Evolutionary conservation across 1,140 invertebrate species (phyloP).

Genomic region (Eupristina koningsbergeri): DNA sequence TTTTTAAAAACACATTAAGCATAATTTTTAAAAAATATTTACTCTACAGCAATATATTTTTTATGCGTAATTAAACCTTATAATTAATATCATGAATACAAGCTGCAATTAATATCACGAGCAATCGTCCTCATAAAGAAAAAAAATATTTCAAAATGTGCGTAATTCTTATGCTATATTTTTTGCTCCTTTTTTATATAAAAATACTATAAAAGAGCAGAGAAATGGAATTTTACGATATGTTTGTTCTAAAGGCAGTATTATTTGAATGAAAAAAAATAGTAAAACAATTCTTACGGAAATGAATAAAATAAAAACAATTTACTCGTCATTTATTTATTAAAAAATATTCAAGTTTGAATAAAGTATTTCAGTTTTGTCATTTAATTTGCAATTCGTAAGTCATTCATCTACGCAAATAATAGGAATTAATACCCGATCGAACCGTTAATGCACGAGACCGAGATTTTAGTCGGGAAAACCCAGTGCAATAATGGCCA

Average conservation of each 20-base stretch:
- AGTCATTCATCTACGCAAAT: too few species aligned
- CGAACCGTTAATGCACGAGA: too few species aligned
- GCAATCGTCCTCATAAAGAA: not conserved
- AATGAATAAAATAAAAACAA: not conserved
- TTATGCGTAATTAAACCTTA: not conserved
- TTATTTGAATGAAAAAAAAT: not conserved
- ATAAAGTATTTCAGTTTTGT: too few species aligned
- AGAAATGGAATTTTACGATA: not conserved
- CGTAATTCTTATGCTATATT: not conserved
- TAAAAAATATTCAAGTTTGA: not conserved
- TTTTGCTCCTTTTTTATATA: not conserved
- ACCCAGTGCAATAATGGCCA: too few species aligned
- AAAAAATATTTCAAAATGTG: not conserved
- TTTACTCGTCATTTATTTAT: too few species aligned
- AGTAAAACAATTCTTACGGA: not conserved
- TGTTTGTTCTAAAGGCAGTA: not conserved
- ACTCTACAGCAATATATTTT: not conserved
- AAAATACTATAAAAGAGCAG: not conserved
- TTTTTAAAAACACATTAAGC: not conserved
- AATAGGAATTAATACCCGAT: too few species aligned
- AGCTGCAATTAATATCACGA: not conserved
- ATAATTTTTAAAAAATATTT: not conserved
- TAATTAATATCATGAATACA: not conserved
- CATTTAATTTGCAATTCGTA: too few species aligned
- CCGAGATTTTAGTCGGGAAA: too few species aligned